These are phyloP conservation scores for Thripadectes ignobilis DNA, from an alignment of 2,797 vertebrate genomes.

Conservation along the genomic window DNA sequence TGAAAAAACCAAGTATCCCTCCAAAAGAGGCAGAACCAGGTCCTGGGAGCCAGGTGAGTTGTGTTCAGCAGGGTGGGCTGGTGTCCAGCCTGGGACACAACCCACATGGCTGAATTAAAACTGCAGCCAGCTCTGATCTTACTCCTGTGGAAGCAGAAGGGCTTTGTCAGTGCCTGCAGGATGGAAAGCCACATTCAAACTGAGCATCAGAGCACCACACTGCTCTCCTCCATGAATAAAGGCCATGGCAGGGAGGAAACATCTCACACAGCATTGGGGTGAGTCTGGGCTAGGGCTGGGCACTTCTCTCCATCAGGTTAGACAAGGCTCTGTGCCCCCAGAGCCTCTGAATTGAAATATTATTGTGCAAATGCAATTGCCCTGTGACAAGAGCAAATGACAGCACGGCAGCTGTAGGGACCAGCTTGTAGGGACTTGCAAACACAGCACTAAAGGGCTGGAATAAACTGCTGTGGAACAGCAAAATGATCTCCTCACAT, in stretches of 20 bases:
- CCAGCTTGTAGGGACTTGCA: slow-evolving; percentile 61
- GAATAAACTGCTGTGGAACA: slow-evolving; percentile 34
- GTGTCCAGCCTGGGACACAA: neutral
- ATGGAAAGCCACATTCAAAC: neutral
- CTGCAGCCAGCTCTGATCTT: neutral
- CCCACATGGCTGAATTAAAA: neutral
- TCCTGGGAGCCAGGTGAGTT: neutral
- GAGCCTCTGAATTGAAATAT: slow-evolving; percentile 44
- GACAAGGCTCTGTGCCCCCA: neutral
- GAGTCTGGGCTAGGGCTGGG: neutral
- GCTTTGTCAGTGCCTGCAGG: neutral
- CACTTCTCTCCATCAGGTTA: rapidly evolving
- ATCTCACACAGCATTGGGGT: neutral
- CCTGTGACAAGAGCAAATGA: slow-evolving; percentile 62
- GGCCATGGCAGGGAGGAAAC: neutral
- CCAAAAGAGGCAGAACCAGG: neutral
- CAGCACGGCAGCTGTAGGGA: slow-evolving; percentile 63
- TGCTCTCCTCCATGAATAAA: neutral
- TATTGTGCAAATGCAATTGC: slow-evolving; percentile 68
- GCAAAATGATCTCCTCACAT: slow-evolving; percentile 22
- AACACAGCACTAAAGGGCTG: slow-evolving; percentile 53
- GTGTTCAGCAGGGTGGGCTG: neutral
- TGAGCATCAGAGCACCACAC: neutral
- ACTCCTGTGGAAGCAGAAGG: neutral
- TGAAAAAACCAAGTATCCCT: neutral